A percentile compares a stretch with the other conserved stretches of the same genome.
Evolutionary conservation across 2,113 vertebrate genomes (phyloP).

Genomic region (Mus pahari): DNA sequence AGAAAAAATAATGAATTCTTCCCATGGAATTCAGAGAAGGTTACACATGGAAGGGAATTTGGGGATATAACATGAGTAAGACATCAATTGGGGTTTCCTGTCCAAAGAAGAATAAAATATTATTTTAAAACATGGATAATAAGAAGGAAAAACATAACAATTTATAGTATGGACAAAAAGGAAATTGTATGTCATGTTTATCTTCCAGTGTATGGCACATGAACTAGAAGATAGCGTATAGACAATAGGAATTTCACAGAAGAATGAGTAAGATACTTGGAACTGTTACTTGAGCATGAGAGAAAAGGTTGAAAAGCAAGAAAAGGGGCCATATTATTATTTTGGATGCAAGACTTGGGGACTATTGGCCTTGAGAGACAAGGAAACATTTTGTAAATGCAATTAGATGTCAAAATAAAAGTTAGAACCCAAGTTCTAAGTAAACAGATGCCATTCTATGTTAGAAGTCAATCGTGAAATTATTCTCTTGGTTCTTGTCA

Average conservation of each 20-base stretch:
- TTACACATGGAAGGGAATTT: background rate
- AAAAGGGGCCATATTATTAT: background rate
- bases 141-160: background rate
- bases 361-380: background rate
- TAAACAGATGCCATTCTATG: background rate
- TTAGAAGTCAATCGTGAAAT: background rate
- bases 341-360: background rate
- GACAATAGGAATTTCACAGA: background rate
- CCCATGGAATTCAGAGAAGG: background rate
- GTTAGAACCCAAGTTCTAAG: background rate
- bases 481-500: background rate
- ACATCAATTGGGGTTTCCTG: background rate
- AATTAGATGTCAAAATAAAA: constrained; percentile 2
- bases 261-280: background rate
- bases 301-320: background rate
- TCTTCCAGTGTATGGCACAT: background rate
- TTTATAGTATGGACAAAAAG: background rate
- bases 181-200: background rate
- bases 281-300: background rate
- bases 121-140: background rate
- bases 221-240: background rate
- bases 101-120: background rate
- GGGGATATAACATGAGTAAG: background rate
- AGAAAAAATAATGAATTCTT: background rate
- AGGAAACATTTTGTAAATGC: background rate